Evolutionary conservation across 2,888 invertebrate genomes (phyloP).

Genomic region (Nemoura dubitans): DNA sequence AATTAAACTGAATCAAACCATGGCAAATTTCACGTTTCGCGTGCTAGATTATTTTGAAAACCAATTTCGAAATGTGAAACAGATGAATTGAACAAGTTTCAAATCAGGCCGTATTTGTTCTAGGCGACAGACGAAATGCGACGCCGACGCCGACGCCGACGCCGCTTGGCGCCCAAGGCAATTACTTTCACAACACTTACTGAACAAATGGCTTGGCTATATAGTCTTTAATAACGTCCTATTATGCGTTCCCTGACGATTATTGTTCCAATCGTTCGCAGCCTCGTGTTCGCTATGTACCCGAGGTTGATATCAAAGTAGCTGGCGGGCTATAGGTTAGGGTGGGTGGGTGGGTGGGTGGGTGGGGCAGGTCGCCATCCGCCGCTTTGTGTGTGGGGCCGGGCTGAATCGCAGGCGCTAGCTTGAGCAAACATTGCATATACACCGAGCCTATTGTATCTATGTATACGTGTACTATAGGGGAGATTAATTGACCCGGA

Average conservation of each 20-base stretch:
- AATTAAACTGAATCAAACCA: neutral
- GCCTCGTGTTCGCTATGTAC: neutral
- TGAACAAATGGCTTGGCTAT: neutral
- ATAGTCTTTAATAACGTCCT: neutral
- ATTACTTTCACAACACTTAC: neutral
- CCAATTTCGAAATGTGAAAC: neutral
- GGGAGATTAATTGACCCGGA: slow-evolving; percentile 41
- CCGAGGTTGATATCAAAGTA: slow-evolving; percentile 34
- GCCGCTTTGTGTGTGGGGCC: slow-evolving; percentile 1
- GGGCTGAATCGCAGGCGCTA: neutral
- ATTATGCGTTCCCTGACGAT: neutral
- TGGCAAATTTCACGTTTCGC: neutral
- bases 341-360: slow-evolving; percentile 30
- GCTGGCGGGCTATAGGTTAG: neutral
- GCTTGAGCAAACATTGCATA: slow-evolving; percentile 29
- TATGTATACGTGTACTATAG: neutral
- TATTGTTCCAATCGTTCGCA: slow-evolving; percentile 25
- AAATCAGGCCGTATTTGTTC: too few relatives aligned
- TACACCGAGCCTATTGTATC: slow-evolving; percentile 37
- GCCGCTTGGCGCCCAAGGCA: neutral
- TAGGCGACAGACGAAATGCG: too few relatives aligned
- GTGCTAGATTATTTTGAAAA: neutral
- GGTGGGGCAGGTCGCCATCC: neutral
- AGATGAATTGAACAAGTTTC: neutral
- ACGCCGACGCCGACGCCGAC: neutral